Evolutionary conservation across 2,797 vertebrate genomes (phyloP).

Genomic region (Lophius americanus): DNA sequence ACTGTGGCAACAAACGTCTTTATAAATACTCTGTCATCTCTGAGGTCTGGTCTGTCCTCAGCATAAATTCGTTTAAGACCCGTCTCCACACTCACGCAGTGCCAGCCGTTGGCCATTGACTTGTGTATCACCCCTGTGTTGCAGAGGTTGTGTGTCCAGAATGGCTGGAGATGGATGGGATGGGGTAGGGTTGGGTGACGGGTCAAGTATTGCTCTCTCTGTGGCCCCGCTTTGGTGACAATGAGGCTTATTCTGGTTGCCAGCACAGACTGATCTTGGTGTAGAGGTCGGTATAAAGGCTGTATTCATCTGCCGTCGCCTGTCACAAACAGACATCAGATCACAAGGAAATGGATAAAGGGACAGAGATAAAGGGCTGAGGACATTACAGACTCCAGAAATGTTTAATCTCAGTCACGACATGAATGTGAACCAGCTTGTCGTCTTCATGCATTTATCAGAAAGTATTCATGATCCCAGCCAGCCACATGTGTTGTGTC

Average conservation of each 20-base stretch:
- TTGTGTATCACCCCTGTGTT: conserved; percentile 6
- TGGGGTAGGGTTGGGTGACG: conserved; percentile 17
- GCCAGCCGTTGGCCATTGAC: conserved; percentile 5
- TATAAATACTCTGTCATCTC: conserved; percentile 20
- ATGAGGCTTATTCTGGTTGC: conserved; percentile 70
- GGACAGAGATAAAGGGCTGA: conserved; percentile 17
- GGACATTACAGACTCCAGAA: conserved; percentile 12
- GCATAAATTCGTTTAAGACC: conserved; percentile 50
- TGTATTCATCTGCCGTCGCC: conserved; percentile 65
- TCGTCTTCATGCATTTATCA: neutral
- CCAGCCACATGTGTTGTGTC: neutral
- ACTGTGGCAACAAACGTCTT: conserved; percentile 36
- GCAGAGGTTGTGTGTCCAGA: conserved; percentile 12
- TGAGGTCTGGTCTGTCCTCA: conserved; percentile 16
- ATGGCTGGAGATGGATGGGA: conserved; percentile 24
- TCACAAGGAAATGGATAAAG: conserved; percentile 46
- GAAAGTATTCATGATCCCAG: neutral
- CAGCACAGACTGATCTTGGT: conserved; percentile 50
- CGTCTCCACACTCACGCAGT: conserved; percentile 16
- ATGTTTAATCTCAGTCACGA: neutral
- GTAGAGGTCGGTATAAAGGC: conserved; percentile 67
- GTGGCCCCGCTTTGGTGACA: conserved; percentile 66
- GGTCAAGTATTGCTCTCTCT: conserved; percentile 47
- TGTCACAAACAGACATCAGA: conserved; percentile 66
- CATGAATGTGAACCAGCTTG: conserved; percentile 5